Conservation (phyloP, 2,113 vertebrate genomes). For the Seriola rivoliana region DNA sequence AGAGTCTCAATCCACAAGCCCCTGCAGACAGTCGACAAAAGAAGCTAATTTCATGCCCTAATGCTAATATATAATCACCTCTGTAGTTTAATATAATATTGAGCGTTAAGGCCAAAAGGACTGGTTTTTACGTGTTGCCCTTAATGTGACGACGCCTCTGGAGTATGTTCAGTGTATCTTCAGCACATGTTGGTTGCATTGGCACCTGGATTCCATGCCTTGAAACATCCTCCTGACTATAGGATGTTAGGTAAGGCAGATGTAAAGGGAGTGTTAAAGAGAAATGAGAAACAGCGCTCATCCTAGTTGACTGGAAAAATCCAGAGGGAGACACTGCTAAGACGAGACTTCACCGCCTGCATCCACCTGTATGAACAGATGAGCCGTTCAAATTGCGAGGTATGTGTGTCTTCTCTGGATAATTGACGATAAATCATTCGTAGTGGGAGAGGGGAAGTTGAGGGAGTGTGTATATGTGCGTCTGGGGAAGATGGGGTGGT, state of each 20-base stretch:
- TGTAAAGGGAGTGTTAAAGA: conserved; percentile 34
- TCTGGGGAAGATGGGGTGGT: conserved; percentile 15
- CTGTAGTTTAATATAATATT: conserved; percentile 36
- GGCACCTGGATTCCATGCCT: conserved; percentile 40
- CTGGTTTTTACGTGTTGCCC: conserved; percentile 20
- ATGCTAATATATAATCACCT: conserved; percentile 53
- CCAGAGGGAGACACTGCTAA: conserved; percentile 23
- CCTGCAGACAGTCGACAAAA: conserved; percentile 38
- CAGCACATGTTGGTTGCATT: conserved; percentile 43
- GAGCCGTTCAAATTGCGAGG: conserved; percentile 64
- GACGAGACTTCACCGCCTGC: conserved; percentile 35
- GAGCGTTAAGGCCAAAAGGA: conserved; percentile 16
- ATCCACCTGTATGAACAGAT: conserved; percentile 70
- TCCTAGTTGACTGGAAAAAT: conserved; percentile 15
- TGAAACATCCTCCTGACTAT: conserved; percentile 17
- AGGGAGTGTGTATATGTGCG: conserved; percentile 27
- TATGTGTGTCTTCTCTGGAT: conserved; percentile 70
- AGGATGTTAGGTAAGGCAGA: conserved; percentile 38
- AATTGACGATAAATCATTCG: conserved; percentile 68
- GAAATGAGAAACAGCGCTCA: conserved; percentile 43
- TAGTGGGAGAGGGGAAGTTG: conserved; percentile 42
- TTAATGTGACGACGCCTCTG: conserved; percentile 6
- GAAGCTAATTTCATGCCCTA: conserved; percentile 29
- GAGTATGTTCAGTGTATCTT: neutral
- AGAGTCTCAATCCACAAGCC: conserved; percentile 47